Evolutionary conservation across 2,113 vertebrate species (phyloP).

Genomic region (Chloebia gouldiae): DNA sequence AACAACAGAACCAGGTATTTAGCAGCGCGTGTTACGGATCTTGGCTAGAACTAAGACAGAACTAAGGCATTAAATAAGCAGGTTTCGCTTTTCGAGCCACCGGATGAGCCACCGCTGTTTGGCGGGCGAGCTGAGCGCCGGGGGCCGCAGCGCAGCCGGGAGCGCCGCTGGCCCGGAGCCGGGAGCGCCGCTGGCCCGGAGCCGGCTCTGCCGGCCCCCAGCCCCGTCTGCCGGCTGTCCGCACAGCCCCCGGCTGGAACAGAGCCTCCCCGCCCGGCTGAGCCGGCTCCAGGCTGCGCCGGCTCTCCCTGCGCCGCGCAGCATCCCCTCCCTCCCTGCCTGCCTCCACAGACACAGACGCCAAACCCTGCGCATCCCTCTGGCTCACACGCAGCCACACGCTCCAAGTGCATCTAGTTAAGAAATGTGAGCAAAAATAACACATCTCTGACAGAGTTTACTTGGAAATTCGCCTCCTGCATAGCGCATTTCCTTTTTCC

Average conservation of each 20-base stretch:
- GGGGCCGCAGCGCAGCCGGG: background rate
- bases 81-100: background rate
- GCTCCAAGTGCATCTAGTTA: background rate
- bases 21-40: fast-evolving
- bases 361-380: background rate
- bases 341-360: no score
- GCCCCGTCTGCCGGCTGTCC: background rate
- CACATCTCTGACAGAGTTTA: background rate
- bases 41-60: background rate
- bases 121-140: fast-evolving
- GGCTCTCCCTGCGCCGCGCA: fast-evolving
- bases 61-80: background rate
- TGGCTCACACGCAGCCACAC: background rate
- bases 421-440: background rate
- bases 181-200: background rate
- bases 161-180: no score
- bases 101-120: fast-evolving
- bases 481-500: background rate
- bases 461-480: background rate
- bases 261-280: background rate
- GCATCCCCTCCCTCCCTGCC: background rate
- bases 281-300: background rate
- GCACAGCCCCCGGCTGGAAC: background rate
- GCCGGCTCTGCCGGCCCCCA: background rate
- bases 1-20: background rate